phyloP scores from a whole-genome alignment of 2,797 vertebrate species.

The Phataginus tricuspis region DNA sequence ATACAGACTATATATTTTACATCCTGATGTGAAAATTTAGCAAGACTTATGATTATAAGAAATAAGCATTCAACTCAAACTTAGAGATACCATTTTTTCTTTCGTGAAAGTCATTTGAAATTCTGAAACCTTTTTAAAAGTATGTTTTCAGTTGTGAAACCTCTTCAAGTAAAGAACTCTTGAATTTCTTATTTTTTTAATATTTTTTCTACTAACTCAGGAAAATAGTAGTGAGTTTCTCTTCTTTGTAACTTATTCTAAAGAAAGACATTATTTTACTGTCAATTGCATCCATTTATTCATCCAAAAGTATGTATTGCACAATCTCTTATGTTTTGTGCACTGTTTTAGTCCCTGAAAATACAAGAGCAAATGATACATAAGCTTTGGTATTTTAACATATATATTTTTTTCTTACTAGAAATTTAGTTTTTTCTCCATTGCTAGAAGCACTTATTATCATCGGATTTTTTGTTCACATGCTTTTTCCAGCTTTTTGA shows the following conservation, averaged over 20 bases:
- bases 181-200: conserved; percentile 36
- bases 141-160: background rate
- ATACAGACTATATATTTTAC: background rate
- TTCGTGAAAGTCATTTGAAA: background rate
- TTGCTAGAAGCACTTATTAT: background rate
- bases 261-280: background rate
- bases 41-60: background rate
- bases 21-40: background rate
- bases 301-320: background rate
- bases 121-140: background rate
- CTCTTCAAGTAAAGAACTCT: conserved; percentile 2
- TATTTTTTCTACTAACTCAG: background rate
- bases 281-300: background rate
- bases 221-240: background rate
- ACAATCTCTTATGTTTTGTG: background rate
- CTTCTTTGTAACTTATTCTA: background rate
- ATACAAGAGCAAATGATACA: background rate
- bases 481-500: background rate
- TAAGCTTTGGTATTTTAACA: background rate
- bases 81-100: background rate
- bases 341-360: background rate
- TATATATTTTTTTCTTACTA: background rate
- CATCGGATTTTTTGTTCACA: background rate
- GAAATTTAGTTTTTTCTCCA: background rate
- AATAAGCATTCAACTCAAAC: background rate